Base-by-base conservation (phyloP, 35 echinoderm and acorn worm species). In the Diadema setosum region DNA sequence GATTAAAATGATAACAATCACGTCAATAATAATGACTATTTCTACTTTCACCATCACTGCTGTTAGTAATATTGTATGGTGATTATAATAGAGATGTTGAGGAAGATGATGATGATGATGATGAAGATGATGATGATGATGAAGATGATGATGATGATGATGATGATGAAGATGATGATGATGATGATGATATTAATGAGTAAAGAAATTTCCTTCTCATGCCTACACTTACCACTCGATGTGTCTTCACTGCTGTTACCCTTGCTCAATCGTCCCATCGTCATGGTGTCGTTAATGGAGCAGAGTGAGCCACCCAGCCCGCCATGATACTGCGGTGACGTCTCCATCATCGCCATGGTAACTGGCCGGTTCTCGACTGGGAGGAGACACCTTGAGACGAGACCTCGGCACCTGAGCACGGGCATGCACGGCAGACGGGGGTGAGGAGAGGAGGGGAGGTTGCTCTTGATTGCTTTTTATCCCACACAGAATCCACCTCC, bases 301-400 rank as follows among this genome's bases (percentile, higher is more conserved):
- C 40, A 78, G 14, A 78, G 73, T 9, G 73, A 78, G 14, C 73
- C 73, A 21, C 73, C 73, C 21, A 78, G 73, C 40, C 73, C 37
- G 14, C 73, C 73, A 41, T 78, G 73, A 78, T 78, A 78, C 73
- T 78, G 73, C 33, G 73, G 27, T 78, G 73, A 78, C 73, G 73
- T 78, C 73, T 78, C 73, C 73, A 78, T 78, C 73, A 78, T 78
- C 40, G 29, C 73, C 73, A 78, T 78, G 73, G 39, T 11, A 78
- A 78, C 73, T n/a, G 35, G 26, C 24, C 17, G 34, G 8, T 25
- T 78, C 73, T 78, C 27, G 24, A n/a, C n/a, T n/a, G 63, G 61
- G 61, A 27, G 8, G 58, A 16, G 30, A 5, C 16, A 67, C 26
- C 37, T 3, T 12, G 11, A 16, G 29, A 26, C 37, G 21, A 32